Evolutionary conservation across 2,113 vertebrate genomes (phyloP), one percentile per base, ranked within the genome.

Genomic region (Rhinoptilus africanus): DNA sequence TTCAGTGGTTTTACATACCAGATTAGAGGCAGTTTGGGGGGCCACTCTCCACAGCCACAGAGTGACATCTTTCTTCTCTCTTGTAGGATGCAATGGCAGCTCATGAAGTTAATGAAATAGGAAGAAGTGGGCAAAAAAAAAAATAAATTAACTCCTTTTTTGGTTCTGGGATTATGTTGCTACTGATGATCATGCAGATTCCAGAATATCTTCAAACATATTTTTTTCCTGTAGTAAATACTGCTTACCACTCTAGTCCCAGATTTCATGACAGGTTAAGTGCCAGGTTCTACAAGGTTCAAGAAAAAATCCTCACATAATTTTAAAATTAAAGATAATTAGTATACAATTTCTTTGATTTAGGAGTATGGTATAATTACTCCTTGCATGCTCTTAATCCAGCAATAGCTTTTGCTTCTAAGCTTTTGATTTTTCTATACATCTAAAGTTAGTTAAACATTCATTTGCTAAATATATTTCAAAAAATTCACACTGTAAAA

Each of bases 311-410:
- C 11, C 20, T 72, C 27, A 84, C 60, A 86, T 30, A 37, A 62
- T 80, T 93, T 94, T 92, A 37, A 86, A 91, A 80, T 87, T 92
- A 74, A 11, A 75, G 35, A 71, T 34, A 79, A 90, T 90, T 92
- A 84, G 15, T 28, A 66, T 41, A 24, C 7, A 54, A 74, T 88
- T 86, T 71, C 15, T 57, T 91, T 96, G 51, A 78, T 43, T 88
- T 77, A n/a, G 4, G 30, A 68, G 13, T 54, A 57, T 63, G 39
- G 19, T 59, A 63, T 88, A 71, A 73, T 74, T 93, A 47, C 26
- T 89, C 21, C 3, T 37, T 83, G 28, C 21, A 50, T 23, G 20
- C 11, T 87, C 16, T 91, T 89, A 86, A 82, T 71, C 26, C 43
- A 86, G 30, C 34, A 83, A 62, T 47, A 54, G 21, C 28, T 88